Evolutionary conservation across 1,140 invertebrate species (phyloP), one percentile per base, ranked within the genome.

Genomic region (Triops longicaudatus): DNA sequence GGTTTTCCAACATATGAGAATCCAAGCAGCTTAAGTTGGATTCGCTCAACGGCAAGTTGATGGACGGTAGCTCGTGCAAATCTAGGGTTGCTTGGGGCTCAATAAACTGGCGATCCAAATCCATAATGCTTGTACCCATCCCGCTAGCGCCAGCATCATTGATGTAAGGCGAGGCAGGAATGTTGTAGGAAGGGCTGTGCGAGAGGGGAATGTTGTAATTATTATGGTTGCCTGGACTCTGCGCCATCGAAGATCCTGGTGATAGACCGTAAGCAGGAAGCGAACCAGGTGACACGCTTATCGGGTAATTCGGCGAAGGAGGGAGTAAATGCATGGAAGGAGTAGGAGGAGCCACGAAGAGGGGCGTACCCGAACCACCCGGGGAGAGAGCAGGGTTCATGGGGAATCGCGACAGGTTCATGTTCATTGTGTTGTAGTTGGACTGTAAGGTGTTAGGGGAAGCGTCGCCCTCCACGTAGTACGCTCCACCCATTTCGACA

Each of bases 31-130:
- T 42, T 26, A 77, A 28, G 72, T 77, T 77, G 26, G 31, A 73
- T 22, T 77, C 76, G 41, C 41, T 73, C n/a, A 73, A 41, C n/a
- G 76, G 76, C 26, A 77, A 44, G 44, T 77, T 77, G 26, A 77
- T 77, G 12, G 76, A 14, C 27, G 63, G 76, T 3, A 77, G 27
- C 17, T 77, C 76, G 31, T 73, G 43, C 71, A 73, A 73, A 37
- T 77, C 76, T 22, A 73, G 26, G 11, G 31, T 73, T 12, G 26
- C 42, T 63, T 75, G 74, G 10, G 42, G 75, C 27, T 77, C 63
- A 26, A 77, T 73, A 27, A 73, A 73, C 22, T 73, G 72, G 42
- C 72, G 73, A 44, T 77, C 76, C 63, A 77, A 73, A 43, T 77
- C 72, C 72, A 72, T 77, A 43, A 77, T 77, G 44, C 72, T 77